Base-by-base conservation (phyloP, 2,797 vertebrate genomes). In the Manis pentadactyla region DNA sequence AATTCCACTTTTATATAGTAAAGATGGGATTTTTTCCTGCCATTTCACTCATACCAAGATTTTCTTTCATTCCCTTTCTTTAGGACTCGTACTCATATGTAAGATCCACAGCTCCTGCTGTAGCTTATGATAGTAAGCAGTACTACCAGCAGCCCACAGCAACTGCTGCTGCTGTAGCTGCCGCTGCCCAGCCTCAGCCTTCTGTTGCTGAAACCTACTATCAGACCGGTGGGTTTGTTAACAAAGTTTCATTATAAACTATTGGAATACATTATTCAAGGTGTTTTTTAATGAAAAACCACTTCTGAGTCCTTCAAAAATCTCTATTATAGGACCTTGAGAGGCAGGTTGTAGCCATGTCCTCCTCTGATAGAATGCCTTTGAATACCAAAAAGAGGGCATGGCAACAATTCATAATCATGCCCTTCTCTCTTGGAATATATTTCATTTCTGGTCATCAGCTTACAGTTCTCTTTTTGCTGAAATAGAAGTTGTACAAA, bases 31-130 rank as follows among this genome's bases (percentile, higher is more conserved):
- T 59, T 94, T 90, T 75, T 29, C 34, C 9, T 61, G 3, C 34
- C 31, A 57, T 15, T 59, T 95, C 19, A n/a, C 27, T 92, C 12
- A 84, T 15, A 59, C 31, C 53, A 96, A 93, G 21, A 34, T 74
- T 95, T 96, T 81, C 57, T 95, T 77, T 79, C 3, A 85, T 88
- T 91, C 25, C 27, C 73, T 95, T 87, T 96, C 93, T 98, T 73
- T 98, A 99, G 99, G 99, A 99, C 94, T 98, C 99, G 0, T 99
- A 99, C 96, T 99, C 99, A 0, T 99, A 99, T 0, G 99, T 99
- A 81, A 99, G 99, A 14, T 99, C 99, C 57, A 99, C 99, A 0
- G 99, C 99, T 84, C 99, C 99, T 4, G 99, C 99, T 92, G 99
- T 99, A 49, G 99, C 99, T 23, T 99, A 99, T 9, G 99, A 99